Evolutionary conservation across 1,140 invertebrate species (phyloP), one percentile per base, ranked within the genome.

Genomic region (Musca vetustissima): DNA sequence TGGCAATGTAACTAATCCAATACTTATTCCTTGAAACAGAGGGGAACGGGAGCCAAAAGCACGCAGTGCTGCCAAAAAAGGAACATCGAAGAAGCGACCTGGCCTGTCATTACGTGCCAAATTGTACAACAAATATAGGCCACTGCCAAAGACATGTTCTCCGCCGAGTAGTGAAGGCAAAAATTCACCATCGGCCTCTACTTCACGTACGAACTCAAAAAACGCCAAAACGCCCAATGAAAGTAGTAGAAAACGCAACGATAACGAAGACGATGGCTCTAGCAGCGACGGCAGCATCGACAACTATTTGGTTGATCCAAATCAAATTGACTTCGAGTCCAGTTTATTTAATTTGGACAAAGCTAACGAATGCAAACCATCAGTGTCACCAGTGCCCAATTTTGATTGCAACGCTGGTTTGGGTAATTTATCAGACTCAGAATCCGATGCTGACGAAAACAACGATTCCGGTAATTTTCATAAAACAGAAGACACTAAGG

Each of bases 201-300:
- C 77, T 24, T 81, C 75, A 52, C 52, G 61, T 25, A 73, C 71
- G 70, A 73, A 74, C 66, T 76, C 78, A 80, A 80, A 80, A 80
- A 80, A 80, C 78, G 75, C 75, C 48, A 73, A 69, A 79, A 75
- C 77, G 79, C 79, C 77, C 78, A 81, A 81, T 80, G 79, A 80
- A 77, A 78, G 76, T 68, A 74, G 65, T 70, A 65, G 66, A 36
- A 61, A 36, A 61, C 57, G 19, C 4, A 69, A 72, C 64, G 64
- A 64, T 68, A 66, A 74, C 17, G 53, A 57, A 49, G 72, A 76
- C 57, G 70, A 67, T 32, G 57, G 49, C 25, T 77, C 78, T 72
- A 81, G 75, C 72, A 79, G 79, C 69, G 80, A 81, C 69, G 82
- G 77, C 22, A 82, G 80, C 68, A 78, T 77, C 9, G 80, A 82